Conservation (phyloP, 2,888 invertebrate genomes). For the Lasioglossum marginatum region DNA sequence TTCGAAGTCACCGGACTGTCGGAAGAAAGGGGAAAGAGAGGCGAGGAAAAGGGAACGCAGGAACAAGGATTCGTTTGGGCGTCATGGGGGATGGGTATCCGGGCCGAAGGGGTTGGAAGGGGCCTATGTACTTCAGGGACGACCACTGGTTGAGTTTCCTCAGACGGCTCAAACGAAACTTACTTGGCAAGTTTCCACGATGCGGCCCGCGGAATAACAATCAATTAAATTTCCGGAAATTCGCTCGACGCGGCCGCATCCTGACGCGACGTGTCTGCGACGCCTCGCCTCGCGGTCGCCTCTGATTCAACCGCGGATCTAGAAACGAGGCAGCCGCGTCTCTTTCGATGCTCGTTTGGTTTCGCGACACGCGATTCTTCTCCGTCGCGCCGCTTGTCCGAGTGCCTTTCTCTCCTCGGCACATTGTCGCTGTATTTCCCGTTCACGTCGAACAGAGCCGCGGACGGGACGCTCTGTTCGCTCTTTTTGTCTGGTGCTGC, state of each 20-base stretch:
- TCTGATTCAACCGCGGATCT: neutral
- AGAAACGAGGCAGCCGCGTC: neutral
- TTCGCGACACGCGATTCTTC: conserved; percentile 11
- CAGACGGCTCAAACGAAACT: conserved; percentile 63
- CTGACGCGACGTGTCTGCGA: conserved; percentile 24
- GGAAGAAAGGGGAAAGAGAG: conserved; percentile 28
- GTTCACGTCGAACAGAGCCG: neutral
- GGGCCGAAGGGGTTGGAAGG: neutral
- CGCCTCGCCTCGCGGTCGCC: neutral
- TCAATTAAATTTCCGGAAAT: conserved; percentile 71
- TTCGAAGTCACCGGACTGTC: conserved; percentile 28
- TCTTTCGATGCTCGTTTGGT: neutral
- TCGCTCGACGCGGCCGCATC: conserved; percentile 34
- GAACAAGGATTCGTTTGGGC: conserved; percentile 40
- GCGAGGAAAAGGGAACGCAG: conserved; percentile 15
- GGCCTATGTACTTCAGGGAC: conserved; percentile 43
- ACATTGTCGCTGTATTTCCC: neutral
- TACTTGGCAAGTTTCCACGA: conserved; percentile 69
- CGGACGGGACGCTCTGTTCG: neutral
- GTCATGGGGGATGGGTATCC: neutral
- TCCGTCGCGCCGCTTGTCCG: neutral
- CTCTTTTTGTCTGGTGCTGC: neutral
- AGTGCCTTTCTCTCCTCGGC: neutral
- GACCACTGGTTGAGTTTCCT: conserved; percentile 70
- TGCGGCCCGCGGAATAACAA: conserved; percentile 66